Evolutionary conservation across 2,888 invertebrate species (phyloP).

Genomic region (Synergus itoensis): DNA sequence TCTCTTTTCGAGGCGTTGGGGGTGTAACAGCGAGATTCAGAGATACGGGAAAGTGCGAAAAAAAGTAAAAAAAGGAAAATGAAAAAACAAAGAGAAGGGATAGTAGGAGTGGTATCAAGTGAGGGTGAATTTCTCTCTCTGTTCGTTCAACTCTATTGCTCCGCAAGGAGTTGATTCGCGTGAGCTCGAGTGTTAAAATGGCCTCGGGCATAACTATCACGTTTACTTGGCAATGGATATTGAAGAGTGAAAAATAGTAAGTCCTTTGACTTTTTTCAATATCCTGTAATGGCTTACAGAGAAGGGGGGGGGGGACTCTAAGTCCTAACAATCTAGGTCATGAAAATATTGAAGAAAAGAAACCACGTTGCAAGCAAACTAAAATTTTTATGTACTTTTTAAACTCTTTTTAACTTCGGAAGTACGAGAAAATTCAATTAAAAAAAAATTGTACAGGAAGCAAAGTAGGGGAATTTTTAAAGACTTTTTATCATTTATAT

Average conservation of each 20-base stretch:
- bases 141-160: conserved; percentile 45
- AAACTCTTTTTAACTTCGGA: too few relatives aligned
- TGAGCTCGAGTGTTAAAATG: not conserved
- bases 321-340: too few relatives aligned
- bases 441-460: too few relatives aligned
- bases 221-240: conserved; percentile 1
- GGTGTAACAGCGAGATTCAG: conserved; percentile 15
- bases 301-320: too few relatives aligned
- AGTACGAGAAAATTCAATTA: too few relatives aligned
- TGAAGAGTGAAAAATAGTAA: not conserved
- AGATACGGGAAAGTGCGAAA: conserved; percentile 20
- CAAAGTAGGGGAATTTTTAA: not conserved
- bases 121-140: conserved; percentile 24
- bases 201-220: not conserved
- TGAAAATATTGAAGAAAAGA: too few relatives aligned
- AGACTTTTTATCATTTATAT: too few relatives aligned
- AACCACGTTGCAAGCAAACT: not conserved
- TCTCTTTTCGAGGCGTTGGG: conserved; percentile 29
- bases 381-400: too few relatives aligned
- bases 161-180: conserved; percentile 36
- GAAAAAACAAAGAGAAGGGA: conserved; percentile 9
- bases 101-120: conserved; percentile 25
- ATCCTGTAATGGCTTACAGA: not conserved
- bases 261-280: not conserved
- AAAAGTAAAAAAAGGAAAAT: conserved; percentile 1